Percentiles rank a stretch among this genome's conserved stretches.
Evolutionary conservation across 2,888 invertebrate species (phyloP).

Genomic region (Drosophila subsilvestris): DNA sequence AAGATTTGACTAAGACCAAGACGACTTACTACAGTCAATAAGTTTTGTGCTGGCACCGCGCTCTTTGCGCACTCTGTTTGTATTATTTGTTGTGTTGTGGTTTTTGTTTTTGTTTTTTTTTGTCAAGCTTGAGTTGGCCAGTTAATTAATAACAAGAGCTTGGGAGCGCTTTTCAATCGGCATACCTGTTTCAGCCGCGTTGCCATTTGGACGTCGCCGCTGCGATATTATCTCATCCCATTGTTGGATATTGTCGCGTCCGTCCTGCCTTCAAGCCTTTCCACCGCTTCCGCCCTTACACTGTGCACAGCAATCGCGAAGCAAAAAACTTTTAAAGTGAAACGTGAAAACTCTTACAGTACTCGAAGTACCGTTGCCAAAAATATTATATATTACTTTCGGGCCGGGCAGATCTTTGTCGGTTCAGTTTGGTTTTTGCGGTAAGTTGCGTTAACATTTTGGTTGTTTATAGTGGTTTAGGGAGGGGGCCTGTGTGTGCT

Average conservation of each 20-base stretch:
- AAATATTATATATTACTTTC: constrained; percentile 26
- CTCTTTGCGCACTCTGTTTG: constrained; percentile 26
- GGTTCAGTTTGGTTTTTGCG: constrained; percentile 46
- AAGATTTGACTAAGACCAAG: not conserved
- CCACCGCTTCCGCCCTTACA: constrained; percentile 16
- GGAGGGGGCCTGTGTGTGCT: constrained; percentile 42
- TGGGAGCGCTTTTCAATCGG: constrained; percentile 45
- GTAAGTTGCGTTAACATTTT: constrained; percentile 58
- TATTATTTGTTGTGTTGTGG: constrained; percentile 11
- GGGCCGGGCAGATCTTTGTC: constrained; percentile 29
- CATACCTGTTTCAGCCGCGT: constrained; percentile 69
- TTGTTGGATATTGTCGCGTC: constrained; percentile 24
- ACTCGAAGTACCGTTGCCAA: constrained; percentile 40
- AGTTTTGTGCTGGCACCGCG: not conserved
- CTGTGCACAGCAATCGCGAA: constrained; percentile 50
- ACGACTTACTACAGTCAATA: not conserved
- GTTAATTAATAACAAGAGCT: constrained; percentile 73
- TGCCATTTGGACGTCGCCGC: constrained; percentile 67
- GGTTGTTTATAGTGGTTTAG: constrained; percentile 37
- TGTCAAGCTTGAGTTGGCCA: constrained; percentile 73
- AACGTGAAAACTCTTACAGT: constrained; percentile 54
- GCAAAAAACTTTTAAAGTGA: constrained; percentile 51
- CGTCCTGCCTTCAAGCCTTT: constrained; percentile 23
- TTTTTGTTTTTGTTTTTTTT: constrained; percentile 11
- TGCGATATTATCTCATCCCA: constrained; percentile 11